Base-by-base conservation (phyloP, 2,888 invertebrate species). In the Platynereis dumerilii region DNA sequence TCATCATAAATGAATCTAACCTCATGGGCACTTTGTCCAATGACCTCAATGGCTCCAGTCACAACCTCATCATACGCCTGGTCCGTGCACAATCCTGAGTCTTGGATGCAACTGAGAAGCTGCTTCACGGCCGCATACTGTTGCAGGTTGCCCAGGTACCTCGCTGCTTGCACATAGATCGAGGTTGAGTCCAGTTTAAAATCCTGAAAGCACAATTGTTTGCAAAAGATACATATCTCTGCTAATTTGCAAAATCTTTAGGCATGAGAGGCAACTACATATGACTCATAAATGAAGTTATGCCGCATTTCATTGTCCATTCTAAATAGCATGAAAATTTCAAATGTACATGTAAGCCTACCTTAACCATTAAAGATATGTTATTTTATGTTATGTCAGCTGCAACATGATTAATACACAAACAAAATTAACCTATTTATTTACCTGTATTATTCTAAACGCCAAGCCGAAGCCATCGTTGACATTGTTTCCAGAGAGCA, bases 371-470 rank as follows among this genome's bases (percentile, higher is more conserved):
- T n/a, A n/a, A n/a, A n/a, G n/a, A n/a, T n/a, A n/a, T n/a, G n/a
- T n/a, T n/a, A n/a, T n/a, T n/a, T n/a, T n/a, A n/a, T n/a, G n/a
- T n/a, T n/a, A n/a, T n/a, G n/a, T n/a, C n/a, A n/a, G n/a, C n/a
- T n/a, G n/a, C n/a, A n/a, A n/a, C n/a, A n/a, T n/a, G n/a, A n/a
- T n/a, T n/a, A n/a, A n/a, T n/a, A n/a, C n/a, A n/a, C n/a, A n/a
- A n/a, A n/a, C n/a, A n/a, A n/a, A n/a, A n/a, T n/a, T n/a, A n/a
- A n/a, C n/a, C n/a, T n/a, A n/a, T n/a, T n/a, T n/a, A n/a, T n/a
- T n/a, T 71, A 83, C 84, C 77, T 80, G 78, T 10, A 84, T 78
- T 39, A 83, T 79, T 61, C 80, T 76, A 22, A 77, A 69, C 20
- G 79, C 78, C 44, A 83, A 70, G 5, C 78, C 76, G 76, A 82